Conservation (phyloP, 2,888 invertebrate genomes). For the Colletes collaris region DNA sequence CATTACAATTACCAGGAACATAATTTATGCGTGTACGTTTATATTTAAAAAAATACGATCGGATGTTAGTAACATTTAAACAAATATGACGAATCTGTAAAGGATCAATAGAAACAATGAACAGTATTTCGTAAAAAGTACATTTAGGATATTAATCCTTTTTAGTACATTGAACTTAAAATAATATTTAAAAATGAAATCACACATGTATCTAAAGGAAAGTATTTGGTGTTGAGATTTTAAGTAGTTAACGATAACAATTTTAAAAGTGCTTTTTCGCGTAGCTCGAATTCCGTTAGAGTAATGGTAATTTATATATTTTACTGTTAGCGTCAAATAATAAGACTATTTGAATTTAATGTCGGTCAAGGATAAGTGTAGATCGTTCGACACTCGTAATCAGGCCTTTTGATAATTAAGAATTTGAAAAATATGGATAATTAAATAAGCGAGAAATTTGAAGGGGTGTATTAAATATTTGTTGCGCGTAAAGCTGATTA, state of each 20-base stretch:
- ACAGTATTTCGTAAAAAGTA: neutral
- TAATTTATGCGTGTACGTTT: neutral
- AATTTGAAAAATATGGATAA: constrained; percentile 5
- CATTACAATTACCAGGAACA: neutral
- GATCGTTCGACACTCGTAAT: constrained; percentile 1
- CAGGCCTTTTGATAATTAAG: constrained; percentile 15
- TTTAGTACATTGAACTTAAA: constrained; percentile 9
- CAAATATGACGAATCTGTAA: no score
- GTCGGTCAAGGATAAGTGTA: neutral
- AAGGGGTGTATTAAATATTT: neutral
- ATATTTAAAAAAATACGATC: constrained; percentile 4
- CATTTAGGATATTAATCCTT: constrained; percentile 14
- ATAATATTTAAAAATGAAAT: constrained; percentile 13
- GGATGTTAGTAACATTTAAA: constrained; percentile 7
- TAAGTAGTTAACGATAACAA: constrained; percentile 15
- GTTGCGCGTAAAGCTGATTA: neutral
- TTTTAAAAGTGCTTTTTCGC: constrained; percentile 13
- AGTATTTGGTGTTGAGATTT: constrained; percentile 22
- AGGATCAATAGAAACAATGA: no score
- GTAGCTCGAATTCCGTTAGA: constrained; percentile 39
- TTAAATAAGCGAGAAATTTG: neutral
- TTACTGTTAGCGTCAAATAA: constrained; percentile 23
- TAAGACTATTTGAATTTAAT: constrained; percentile 23
- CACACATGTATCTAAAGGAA: constrained; percentile 11
- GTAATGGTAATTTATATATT: constrained; percentile 18